These are phyloP conservation scores for Potamilus streckersoni DNA, from an alignment of 1,140 invertebrate genomes.

Conservation along the genomic window DNA sequence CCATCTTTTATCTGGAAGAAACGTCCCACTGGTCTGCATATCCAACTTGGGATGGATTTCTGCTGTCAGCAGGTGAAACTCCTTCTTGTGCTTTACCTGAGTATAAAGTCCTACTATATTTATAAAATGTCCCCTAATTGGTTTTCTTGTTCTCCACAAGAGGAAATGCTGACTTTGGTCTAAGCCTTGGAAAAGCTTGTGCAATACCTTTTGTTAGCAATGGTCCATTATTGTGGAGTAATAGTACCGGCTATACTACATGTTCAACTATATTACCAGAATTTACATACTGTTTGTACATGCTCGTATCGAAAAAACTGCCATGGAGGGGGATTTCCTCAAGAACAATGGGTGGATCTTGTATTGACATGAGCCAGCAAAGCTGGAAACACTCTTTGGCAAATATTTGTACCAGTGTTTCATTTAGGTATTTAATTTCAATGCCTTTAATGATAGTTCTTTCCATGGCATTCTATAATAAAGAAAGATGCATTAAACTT, in stretches of 20 bases:
- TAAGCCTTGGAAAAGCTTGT: background rate
- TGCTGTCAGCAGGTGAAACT: no score
- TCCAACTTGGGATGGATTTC: no score
- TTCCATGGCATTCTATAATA: no score
- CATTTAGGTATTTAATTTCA: background rate
- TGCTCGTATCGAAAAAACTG: background rate
- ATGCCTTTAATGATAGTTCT: no score
- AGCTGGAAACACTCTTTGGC: constrained; percentile 5
- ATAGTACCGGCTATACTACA: constrained; percentile 13
- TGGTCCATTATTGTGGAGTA: background rate
- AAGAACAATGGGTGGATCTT: constrained; percentile 16
- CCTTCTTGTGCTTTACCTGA: no score
- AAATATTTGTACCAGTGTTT: background rate
- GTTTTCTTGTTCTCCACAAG: no score
- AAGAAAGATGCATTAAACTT: no score
- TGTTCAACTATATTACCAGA: constrained; percentile 4
- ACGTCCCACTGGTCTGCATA: no score
- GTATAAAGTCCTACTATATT: no score
- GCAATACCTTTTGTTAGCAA: constrained; percentile 12
- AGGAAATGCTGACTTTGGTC: no score
- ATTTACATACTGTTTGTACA: background rate
- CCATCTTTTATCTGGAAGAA: no score
- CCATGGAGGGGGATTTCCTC: background rate
- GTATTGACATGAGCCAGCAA: constrained; percentile 13
- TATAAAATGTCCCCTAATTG: no score